These are phyloP conservation scores for Drosophila prosaltans DNA, from an alignment of 1,140 invertebrate genomes.

Conservation along the genomic window DNA sequence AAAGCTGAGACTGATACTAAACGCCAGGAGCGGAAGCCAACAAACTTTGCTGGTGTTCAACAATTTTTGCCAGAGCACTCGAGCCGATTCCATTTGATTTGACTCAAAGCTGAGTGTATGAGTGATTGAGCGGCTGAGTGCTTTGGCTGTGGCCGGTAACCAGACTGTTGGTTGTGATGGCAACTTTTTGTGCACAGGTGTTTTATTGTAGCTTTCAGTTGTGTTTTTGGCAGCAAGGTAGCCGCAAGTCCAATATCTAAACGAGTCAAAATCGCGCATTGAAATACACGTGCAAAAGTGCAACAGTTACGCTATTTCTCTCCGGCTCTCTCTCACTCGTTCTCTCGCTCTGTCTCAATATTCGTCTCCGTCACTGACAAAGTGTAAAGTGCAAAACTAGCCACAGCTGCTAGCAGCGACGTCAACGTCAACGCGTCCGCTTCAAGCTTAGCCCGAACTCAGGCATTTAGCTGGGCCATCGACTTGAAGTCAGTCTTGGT, in stretches of 20 bases:
- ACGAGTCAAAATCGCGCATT: slow-evolving; percentile 36
- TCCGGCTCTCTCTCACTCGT: slow-evolving; percentile 11
- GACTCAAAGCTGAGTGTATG: slow-evolving; percentile 22
- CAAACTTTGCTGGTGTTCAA: slow-evolving; percentile 52
- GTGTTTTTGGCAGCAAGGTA: slow-evolving; percentile 48
- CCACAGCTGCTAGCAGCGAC: slow-evolving; percentile 21
- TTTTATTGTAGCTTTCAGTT: slow-evolving; percentile 58
- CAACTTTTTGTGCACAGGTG: slow-evolving; percentile 27
- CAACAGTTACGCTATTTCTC: slow-evolving; percentile 34
- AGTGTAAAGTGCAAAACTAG: slow-evolving; percentile 77
- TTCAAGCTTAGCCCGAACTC: slow-evolving; percentile 46
- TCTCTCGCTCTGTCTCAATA: slow-evolving; percentile 14
- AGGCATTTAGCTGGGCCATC: slow-evolving; percentile 45
- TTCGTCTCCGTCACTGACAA: slow-evolving; percentile 50
- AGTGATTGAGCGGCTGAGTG: slow-evolving; percentile 24
- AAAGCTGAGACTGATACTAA: slow-evolving; percentile 19
- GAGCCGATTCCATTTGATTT: slow-evolving; percentile 52
- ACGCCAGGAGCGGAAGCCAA: slow-evolving; percentile 68
- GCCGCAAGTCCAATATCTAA: slow-evolving; percentile 41
- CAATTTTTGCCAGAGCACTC: slow-evolving; percentile 40
- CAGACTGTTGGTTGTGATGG: slow-evolving; percentile 7
- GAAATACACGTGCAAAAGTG: slow-evolving; percentile 66
- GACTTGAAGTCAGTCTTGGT: slow-evolving; percentile 71
- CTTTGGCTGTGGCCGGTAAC: slow-evolving; percentile 15
- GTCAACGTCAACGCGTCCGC: slow-evolving; percentile 36